Conservation (phyloP, 1,140 invertebrate genomes). For the Micrasema longulum region DNA sequence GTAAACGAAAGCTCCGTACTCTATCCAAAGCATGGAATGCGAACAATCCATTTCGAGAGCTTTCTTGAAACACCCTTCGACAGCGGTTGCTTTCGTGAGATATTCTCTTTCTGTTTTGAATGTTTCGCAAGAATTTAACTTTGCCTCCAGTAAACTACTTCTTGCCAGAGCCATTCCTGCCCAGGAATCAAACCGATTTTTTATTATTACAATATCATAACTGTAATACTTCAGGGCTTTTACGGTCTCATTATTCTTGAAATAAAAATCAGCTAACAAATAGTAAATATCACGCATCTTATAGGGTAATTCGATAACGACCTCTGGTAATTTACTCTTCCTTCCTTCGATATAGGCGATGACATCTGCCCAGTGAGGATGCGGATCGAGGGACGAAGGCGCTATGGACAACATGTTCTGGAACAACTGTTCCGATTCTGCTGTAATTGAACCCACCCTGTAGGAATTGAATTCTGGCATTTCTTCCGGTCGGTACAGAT, state of each 20-base stretch:
- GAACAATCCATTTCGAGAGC: constrained; percentile 79
- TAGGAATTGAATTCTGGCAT: constrained; percentile 89
- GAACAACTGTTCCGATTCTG: constrained; percentile 83
- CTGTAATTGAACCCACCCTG: constrained; percentile 76
- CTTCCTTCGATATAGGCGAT: constrained; percentile 76
- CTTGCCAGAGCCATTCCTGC: constrained; percentile 87
- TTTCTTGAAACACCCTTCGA: constrained; percentile 82
- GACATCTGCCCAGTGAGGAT: constrained; percentile 70
- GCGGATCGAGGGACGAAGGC: constrained; percentile 75
- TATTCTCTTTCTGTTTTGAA: constrained; percentile 78
- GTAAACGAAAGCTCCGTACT: constrained; percentile 89
- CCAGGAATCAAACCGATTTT: constrained; percentile 89
- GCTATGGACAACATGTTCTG: constrained; percentile 80
- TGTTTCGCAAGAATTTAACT: constrained; percentile 80
- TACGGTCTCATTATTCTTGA: constrained; percentile 84
- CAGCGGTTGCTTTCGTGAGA: constrained; percentile 76
- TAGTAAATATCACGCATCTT: constrained; percentile 85
- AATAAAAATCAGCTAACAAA: constrained; percentile 91
- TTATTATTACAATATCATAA: constrained; percentile 84
- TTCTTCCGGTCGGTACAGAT: constrained; percentile 84
- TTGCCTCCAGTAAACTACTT: constrained; percentile 82
- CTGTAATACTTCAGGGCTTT: constrained; percentile 86
- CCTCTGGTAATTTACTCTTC: constrained; percentile 67
- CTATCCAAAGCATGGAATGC: constrained; percentile 85
- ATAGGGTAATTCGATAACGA: constrained; percentile 65